Percentiles rank a stretch among this genome's conserved stretches.
phyloP scores from a whole-genome alignment of 2,113 vertebrate species.

The Myrmecophaga tridactyla region DNA sequence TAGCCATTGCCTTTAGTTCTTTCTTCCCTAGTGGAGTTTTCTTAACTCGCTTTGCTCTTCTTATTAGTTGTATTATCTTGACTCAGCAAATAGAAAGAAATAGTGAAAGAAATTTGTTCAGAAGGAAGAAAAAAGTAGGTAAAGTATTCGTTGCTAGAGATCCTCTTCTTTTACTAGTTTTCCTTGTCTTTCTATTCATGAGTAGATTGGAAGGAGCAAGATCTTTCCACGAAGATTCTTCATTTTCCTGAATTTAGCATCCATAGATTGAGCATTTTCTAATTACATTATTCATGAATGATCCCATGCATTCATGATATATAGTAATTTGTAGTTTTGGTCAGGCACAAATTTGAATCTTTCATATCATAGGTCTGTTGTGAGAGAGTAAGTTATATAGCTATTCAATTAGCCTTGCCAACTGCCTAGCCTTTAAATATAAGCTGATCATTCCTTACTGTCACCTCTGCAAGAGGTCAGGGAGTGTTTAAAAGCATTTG shows the following conservation, averaged over 20 bases:
- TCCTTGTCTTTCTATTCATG: not conserved
- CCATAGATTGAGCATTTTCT: constrained; percentile 2
- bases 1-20: not conserved
- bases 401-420: not conserved
- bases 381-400: not conserved
- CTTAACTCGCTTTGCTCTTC: constrained; percentile 5
- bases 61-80: not conserved
- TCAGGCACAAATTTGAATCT: not conserved
- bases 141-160: not conserved
- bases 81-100: not conserved
- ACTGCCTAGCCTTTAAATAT: not conserved
- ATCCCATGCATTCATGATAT: not conserved
- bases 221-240: not conserved
- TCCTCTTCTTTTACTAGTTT: not conserved
- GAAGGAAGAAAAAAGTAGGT: not conserved
- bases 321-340: constrained; percentile 8
- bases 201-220: constrained; percentile 8
- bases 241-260: not conserved
- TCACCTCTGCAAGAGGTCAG: not conserved
- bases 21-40: not conserved
- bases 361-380: not conserved
- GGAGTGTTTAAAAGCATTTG: not conserved
- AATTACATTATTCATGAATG: constrained; percentile 9
- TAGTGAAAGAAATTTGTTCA: constrained; percentile 7
- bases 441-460: not conserved